These are phyloP conservation scores for Lucifuga dentata DNA, from an alignment of 2,113 vertebrate genomes.

Conservation along the genomic window DNA sequence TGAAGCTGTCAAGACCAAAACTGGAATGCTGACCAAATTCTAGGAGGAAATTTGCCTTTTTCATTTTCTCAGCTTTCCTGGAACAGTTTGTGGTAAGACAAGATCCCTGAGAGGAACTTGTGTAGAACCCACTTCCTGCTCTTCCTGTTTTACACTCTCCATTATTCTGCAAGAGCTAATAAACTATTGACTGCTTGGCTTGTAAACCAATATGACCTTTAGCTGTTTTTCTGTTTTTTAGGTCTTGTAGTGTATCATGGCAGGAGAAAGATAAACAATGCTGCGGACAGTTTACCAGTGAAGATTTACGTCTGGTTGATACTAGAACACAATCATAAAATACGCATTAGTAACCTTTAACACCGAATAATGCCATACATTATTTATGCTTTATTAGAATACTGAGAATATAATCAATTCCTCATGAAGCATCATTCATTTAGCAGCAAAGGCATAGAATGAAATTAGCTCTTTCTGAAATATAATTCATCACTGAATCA, in stretches of 20 bases:
- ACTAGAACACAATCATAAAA: neutral
- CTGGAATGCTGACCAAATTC: conserved; percentile 18
- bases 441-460: conserved; percentile 28
- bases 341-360: conserved; percentile 12
- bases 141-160: conserved; percentile 57
- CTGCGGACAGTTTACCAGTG: conserved; percentile 18
- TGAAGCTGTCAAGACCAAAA: conserved; percentile 38
- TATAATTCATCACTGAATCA: conserved; percentile 56
- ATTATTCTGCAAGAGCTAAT: conserved; percentile 55
- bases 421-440: conserved; percentile 12
- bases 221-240: conserved; percentile 39
- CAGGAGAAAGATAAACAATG: conserved; percentile 39
- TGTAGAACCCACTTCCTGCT: conserved; percentile 50
- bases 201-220: conserved; percentile 74
- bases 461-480: conserved; percentile 25
- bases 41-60: conserved; percentile 29
- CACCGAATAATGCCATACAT: conserved; percentile 16
- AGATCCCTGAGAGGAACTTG: conserved; percentile 52
- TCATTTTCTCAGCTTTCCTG: conserved; percentile 53
- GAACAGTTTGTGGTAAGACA: conserved; percentile 56
- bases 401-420: neutral
- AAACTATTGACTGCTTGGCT: conserved; percentile 60
- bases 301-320: conserved; percentile 9
- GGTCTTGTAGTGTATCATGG: conserved; percentile 7
- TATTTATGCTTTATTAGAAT: neutral